Evolutionary conservation across 2,113 vertebrate genomes (phyloP), one percentile per base, ranked within the genome.

Genomic region (Barbus barbus): DNA sequence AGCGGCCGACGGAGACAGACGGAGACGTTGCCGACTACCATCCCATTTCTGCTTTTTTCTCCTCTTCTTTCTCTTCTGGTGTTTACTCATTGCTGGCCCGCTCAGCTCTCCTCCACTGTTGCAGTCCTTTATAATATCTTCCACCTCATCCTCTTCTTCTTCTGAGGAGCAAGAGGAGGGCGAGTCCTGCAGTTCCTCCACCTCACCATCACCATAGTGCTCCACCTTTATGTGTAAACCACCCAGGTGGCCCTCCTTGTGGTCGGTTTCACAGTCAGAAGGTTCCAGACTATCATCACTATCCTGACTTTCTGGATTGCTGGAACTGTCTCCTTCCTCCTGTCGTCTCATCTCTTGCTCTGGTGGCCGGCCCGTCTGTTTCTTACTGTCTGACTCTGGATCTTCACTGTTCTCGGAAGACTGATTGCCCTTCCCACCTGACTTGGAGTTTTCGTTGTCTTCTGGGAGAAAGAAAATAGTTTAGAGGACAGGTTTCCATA

Each of bases 161-260:
- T 95, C 95, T 0, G 96, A 97, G n/a, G 9, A 41, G 38, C 93
- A 94, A 41, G 97, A 98, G 0, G 95, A 96, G 82, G 95, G 94
- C 0, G 96, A 96, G 91, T 96, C 95, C 88, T 93, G 95, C 90
- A 96, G 89, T 89, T 97, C 96, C 44, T 95, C 91, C 71, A 96
- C 96, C 71, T 99, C 97, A 31, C 96, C 96, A 61, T 98, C 98
- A 58, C 95, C 96, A 0, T 97, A 99, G 86, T 95, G 97, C 92
- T 99, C 98, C 73, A 98, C 98, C 92, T 99, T 99, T 89, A 99
- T 99, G 89, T 96, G 97, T 92, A 98, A 96, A 20, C 96, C 95
- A 22, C 96, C 96, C 88, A 97, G 92, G 89, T 93, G 92, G 89
- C 94, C 89, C 92, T 94, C 96, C 86, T 95, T 86, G 91, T 95